Evolutionary conservation across 2,113 vertebrate genomes (phyloP), one percentile per base, ranked within the genome.

Genomic region (Limanda limanda): DNA sequence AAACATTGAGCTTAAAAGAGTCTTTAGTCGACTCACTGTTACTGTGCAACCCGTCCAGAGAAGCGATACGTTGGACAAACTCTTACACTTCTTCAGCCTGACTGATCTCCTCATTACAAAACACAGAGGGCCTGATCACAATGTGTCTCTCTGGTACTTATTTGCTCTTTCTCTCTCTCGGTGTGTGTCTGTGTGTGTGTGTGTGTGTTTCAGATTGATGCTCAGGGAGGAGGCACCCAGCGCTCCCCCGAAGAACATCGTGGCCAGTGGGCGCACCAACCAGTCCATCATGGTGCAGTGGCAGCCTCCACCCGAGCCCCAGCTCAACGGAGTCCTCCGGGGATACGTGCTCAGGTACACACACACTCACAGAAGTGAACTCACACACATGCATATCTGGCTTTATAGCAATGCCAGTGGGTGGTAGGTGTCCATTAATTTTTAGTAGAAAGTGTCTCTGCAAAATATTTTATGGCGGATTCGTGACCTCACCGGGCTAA

Each of bases 201-300:
- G 48, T 58, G 35, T 74, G 58, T 63, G 21, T 40, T 4, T 42
- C 63, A 99, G 98, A 75, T 57, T 98, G 86, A 96, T 97, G 95
- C 90, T 99, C 1, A 95, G 96, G 1, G 98, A 99, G 87, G 97
- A 98, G 71, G 95, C 97, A 0, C 98, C 98, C 20, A 97, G 97
- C 6, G 97, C 97, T 0, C 96, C 98, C 1, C 98, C 98, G 0
- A 98, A 98, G 86, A 99, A 99, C 45, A 96, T 98, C 0, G 96
- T 99, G 72, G 98, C 98, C 71, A 98, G 97, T 6, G 98, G 97
- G 2, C 94, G 97, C 10, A 99, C 97, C 79, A 99, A 99, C 73
- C 98, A 99, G 91, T 98, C 98, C 57, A 98, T 99, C 84, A 99
- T 99, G 97, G 97, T 99, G 14, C 98, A 98, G 92, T 99, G 98